Conservation (phyloP, 2,888 invertebrate genomes). For the Drosophila kambysellisi region DNA sequence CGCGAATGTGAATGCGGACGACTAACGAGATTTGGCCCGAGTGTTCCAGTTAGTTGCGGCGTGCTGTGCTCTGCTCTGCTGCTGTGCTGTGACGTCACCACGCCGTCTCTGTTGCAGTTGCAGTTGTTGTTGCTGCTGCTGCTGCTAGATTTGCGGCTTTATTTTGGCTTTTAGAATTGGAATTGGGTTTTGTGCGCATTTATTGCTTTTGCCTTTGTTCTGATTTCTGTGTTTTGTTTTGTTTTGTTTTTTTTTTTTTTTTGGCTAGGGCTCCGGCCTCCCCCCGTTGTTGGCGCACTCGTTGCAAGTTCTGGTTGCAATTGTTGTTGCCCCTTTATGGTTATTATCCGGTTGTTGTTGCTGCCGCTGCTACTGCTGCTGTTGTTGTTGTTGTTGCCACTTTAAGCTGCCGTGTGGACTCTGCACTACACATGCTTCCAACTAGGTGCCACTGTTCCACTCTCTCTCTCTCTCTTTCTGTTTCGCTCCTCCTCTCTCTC, state of each 20-base stretch:
- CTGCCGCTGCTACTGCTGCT: constrained; percentile 27
- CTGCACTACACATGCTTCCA: constrained; percentile 73
- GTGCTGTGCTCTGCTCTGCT: constrained; percentile 42
- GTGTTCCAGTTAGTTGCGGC: constrained; percentile 57
- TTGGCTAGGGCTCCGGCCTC: constrained; percentile 17
- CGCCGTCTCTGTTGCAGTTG: constrained; percentile 15
- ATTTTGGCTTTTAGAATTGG: constrained; percentile 19
- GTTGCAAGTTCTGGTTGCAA: constrained; percentile 14
- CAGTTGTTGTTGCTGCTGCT: constrained; percentile 7
- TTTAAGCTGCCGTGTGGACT: constrained; percentile 70
- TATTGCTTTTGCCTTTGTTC: constrained; percentile 7
- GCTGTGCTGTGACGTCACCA: constrained; percentile 63
- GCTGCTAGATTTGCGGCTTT: constrained; percentile 12
- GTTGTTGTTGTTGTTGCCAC: constrained; percentile 53
- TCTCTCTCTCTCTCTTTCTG: neutral
- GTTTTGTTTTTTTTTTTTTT: neutral
- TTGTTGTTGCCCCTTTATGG: constrained; percentile 32
- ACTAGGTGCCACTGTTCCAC: constrained; percentile 19
- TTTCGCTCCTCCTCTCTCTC: neutral
- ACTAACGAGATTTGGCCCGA: constrained; percentile 45
- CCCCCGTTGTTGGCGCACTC: constrained; percentile 24
- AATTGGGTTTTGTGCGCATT: constrained; percentile 7
- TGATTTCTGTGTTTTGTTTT: constrained; percentile 1
- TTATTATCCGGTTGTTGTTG: constrained; percentile 69
- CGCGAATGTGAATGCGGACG: constrained; percentile 8